Evolutionary conservation across 2,888 invertebrate species (phyloP), one percentile per base, ranked within the genome.

Genomic region (Pycnomerus fuliginosus): DNA sequence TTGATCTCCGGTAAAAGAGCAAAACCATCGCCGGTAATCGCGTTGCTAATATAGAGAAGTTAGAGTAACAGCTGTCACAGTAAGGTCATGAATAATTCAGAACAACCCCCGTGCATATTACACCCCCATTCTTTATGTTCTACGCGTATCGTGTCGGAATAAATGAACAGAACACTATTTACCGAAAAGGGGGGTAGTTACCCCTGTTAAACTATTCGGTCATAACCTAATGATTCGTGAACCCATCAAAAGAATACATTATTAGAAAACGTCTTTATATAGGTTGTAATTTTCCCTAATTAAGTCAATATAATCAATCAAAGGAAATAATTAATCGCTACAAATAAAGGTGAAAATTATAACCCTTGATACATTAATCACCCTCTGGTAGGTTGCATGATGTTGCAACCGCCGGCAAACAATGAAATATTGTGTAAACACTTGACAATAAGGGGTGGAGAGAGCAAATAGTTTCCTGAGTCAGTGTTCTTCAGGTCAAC

Each of bases 201-300:
- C 44, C 58, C 55, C 60, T 51, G 61, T 58, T 59, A 59, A 65
- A 64, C 63, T 64, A 62, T 62, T 65, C 58, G 66, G 66, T 66
- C 62, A 64, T 58, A 60, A 60, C 55, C 62, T 66, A 66, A 66
- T 66, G 66, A 64, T 61, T 57, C 64, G 64, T 62, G 55, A 65
- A 65, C 52, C 60, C 61, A 60, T 64, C 62, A 62, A 65, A 64
- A 58, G 63, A 62, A 63, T 63, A 62, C 47, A 61, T 62, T 59
- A 61, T 54, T 20, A 8, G 20, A 20, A 25, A 53, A 55, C 54
- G 54, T 45, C 55, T 57, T 51, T 58, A 57, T 56, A 53, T 43
- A 52, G 53, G 44, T 43, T 47, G 53, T 52, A 39, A 38, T 48
- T 41, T 47, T 36, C n/a, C 27, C 17, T 35, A 60, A 60, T 60